Percentiles rank a stretch among this genome's conserved stretches.
phyloP scores from a whole-genome alignment of 2,888 invertebrate genomes.

The Schizotus pectinicornis region DNA sequence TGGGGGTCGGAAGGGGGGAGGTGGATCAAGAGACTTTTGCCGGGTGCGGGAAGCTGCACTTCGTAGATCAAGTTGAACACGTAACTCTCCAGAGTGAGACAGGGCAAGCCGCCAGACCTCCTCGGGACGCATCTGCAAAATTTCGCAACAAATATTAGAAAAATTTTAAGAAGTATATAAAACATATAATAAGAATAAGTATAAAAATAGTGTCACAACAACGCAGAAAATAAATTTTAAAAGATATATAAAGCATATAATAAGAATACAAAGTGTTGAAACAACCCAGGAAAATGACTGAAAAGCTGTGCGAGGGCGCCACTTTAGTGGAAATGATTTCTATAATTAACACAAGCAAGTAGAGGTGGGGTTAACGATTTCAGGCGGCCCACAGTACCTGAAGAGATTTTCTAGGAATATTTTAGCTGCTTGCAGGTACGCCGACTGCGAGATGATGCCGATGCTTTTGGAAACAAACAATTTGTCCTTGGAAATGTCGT shows the following conservation, averaged over 20 bases:
- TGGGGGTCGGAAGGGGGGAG: constrained; percentile 75
- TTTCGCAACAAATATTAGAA: background rate
- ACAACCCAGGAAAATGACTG: too few relatives aligned
- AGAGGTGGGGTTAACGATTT: too few relatives aligned
- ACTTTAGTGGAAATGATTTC: too few relatives aligned
- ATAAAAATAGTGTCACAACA: too few relatives aligned
- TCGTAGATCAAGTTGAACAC: constrained; percentile 95
- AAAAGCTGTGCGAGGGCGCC: too few relatives aligned
- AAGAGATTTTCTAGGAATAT: constrained; percentile 87
- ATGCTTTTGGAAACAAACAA: constrained; percentile 96
- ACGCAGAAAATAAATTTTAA: too few relatives aligned
- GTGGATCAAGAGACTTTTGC: constrained; percentile 82
- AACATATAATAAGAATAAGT: too few relatives aligned
- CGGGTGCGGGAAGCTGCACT: constrained; percentile 84
- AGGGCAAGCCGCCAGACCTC: constrained; percentile 62
- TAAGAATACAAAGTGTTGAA: too few relatives aligned
- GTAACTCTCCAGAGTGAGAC: constrained; percentile 88
- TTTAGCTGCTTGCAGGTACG: constrained; percentile 87
- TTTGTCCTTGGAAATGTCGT: constrained; percentile 92
- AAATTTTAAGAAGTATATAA: too few relatives aligned
- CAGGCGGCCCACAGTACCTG: constrained; percentile 55
- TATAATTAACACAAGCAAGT: too few relatives aligned
- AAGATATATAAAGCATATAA: too few relatives aligned
- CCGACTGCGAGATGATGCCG: constrained; percentile 86
- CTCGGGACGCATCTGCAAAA: constrained; percentile 75